Evolutionary conservation across 1,140 invertebrate genomes (phyloP), one percentile per base, ranked within the genome.

Genomic region (Dreissena rostriformis): DNA sequence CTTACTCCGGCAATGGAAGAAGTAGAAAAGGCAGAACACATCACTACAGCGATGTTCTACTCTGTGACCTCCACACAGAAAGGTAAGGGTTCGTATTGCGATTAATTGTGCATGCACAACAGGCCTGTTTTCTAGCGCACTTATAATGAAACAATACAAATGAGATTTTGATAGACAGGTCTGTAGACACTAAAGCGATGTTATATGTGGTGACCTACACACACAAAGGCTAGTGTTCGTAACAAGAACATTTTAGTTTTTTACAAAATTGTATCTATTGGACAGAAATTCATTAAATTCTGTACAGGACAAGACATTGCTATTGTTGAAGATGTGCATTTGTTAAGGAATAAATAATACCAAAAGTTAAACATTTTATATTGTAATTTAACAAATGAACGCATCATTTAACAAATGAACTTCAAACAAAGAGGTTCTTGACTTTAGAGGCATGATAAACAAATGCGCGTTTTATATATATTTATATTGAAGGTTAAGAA

Each of bases 1-100:
- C 39, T 39, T 2, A 39, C 39, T 39, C 39, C 39, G 39, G 4
- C 39, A 5, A 39, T 39, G 39, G 39, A 39, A 39, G 39, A 39
- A 39, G 39, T 39, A 39, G 39, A 39, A 39, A 39, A 39, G 39
- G 39, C 39, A 39, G 39, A 39, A 39, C 92, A 94, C 87, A 95
- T 96, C 84, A 95, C 94, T 84, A 95, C 96, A 66, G 96, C 96
- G 49, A 95, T 97, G 84, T 97, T 97, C 93, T 97, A 97, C 93
- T 97, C 96, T 0, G 96, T 97, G 76, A 95, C 96, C 61, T 96
- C 96, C 7, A 96, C 96, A 51, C 96, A 97, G 92, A 95, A 94
- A 93, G 94, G 96, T 96, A 83, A 19, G 57, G 73, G 24, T 61
- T 19, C 22, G 57, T 61, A 4, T 61, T 5, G 57, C 22, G 57